Percentiles rank a stretch among this genome's conserved stretches.
phyloP scores from a whole-genome alignment of 2,797 vertebrate species.

The Xerus rutilus region DNA sequence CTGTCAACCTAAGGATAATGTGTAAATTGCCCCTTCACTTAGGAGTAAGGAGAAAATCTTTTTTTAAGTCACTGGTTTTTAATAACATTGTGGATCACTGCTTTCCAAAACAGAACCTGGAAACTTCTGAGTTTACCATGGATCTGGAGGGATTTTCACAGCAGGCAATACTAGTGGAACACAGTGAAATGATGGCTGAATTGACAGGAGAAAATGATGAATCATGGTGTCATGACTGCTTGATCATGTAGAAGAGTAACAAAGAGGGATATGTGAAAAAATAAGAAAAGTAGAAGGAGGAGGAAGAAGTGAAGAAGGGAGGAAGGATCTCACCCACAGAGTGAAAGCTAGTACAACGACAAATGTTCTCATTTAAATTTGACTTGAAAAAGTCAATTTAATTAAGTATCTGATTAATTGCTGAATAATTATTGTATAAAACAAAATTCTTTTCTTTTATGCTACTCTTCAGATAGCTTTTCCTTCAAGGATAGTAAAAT shows the following conservation, averaged over 20 bases:
- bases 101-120: slow-evolving; percentile 42
- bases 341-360: neutral
- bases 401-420: neutral
- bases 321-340: no score
- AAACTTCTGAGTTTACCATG: slow-evolving; percentile 50
- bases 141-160: slow-evolving; percentile 45
- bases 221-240: neutral
- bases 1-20: neutral
- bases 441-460: neutral
- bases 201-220: neutral
- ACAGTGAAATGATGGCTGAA: neutral
- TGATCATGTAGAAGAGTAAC: neutral
- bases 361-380: slow-evolving; percentile 2
- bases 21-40: neutral
- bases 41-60: neutral
- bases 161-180: slow-evolving; percentile 34
- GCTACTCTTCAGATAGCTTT: neutral
- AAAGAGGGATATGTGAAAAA: neutral
- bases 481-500: neutral
- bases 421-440: slow-evolving; percentile 2
- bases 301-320: no score
- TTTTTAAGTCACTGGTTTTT: slow-evolving; percentile 56
- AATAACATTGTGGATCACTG: slow-evolving; percentile 42
- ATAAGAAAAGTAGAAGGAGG: neutral
- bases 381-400: neutral